These are phyloP conservation scores for Poeciliopsis retropinna DNA, from an alignment of 2,113 vertebrate species.

Conservation along the genomic window DNA sequence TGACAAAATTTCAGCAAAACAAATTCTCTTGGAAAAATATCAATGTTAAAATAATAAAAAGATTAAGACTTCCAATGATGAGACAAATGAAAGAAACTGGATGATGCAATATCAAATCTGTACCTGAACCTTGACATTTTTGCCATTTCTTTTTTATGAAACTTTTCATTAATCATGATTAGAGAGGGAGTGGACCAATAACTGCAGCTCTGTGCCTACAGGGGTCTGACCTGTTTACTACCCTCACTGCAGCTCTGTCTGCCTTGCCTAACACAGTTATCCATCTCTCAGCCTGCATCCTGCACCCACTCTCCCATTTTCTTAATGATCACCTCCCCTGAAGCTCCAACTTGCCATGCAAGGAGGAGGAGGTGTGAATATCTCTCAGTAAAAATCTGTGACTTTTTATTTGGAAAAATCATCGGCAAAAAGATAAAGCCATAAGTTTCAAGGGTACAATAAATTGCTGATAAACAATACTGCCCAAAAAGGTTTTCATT, in stretches of 20 bases:
- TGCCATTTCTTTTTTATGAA: constrained; percentile 10
- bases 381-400: constrained; percentile 3
- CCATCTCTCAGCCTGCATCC: constrained; percentile 68
- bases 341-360: constrained; percentile 55
- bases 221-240: constrained; percentile 71
- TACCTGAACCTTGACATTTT: constrained; percentile 23
- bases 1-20: neutral
- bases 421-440: constrained; percentile 2
- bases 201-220: constrained; percentile 47
- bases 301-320: constrained; percentile 63
- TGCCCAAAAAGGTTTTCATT: constrained; percentile 17
- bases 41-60: neutral
- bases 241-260: constrained; percentile 64
- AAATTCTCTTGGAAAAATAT: neutral
- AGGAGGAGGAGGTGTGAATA: constrained; percentile 34
- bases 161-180: constrained; percentile 62
- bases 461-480: neutral
- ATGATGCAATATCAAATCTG: constrained; percentile 31
- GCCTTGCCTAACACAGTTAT: constrained; percentile 66
- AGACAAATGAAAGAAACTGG: constrained; percentile 18
- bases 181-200: constrained; percentile 40
- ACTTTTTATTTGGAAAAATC: constrained; percentile 18
- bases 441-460: constrained; percentile 9
- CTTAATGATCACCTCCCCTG: constrained; percentile 70
- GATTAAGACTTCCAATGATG: neutral